A percentile compares a stretch with the other conserved stretches of the same genome.
phyloP scores from a whole-genome alignment of 2,888 invertebrate genomes.

The Lepidocyrtinus sp. region DNA sequence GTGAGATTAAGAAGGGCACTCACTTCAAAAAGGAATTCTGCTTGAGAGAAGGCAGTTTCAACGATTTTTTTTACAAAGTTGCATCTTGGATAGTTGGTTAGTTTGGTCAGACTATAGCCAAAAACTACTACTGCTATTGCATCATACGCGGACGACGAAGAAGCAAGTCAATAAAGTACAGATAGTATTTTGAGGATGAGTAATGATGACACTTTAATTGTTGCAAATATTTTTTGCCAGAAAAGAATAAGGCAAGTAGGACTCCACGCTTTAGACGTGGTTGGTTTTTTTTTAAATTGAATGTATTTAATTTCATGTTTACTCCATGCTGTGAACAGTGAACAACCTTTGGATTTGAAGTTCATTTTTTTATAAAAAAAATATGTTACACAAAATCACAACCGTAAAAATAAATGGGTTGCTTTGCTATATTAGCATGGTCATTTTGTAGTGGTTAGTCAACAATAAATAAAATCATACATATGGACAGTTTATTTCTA shows the following conservation, averaged over 20 bases:
- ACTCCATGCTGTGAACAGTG: not conserved
- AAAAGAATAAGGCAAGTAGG: conserved; percentile 48
- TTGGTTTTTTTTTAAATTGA: not conserved
- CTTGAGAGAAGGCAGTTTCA: too few species aligned
- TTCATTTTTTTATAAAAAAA: conserved; percentile 37
- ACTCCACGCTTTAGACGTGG: conserved; percentile 8
- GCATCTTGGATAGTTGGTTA: too few species aligned
- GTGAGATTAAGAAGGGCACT: not conserved
- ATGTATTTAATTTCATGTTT: not conserved
- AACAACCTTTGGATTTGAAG: conserved; percentile 56
- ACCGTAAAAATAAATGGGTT: not conserved
- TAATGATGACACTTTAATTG: conserved; percentile 59
- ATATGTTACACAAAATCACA: conserved; percentile 7
- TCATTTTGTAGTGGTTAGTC: not conserved
- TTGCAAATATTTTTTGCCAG: conserved; percentile 34
- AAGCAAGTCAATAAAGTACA: conserved; percentile 28
- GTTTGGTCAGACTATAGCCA: too few species aligned
- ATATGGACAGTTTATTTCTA: not conserved
- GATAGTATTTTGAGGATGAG: conserved; percentile 43
- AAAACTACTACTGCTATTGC: too few species aligned
- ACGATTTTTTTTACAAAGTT: not conserved
- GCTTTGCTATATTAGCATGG: not conserved
- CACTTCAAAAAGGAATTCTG: too few species aligned
- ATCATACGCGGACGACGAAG: conserved; percentile 48
- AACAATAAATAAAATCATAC: not conserved